Conservation (phyloP, 2,888 invertebrate species). For the Iphiclides podalirius region DNA sequence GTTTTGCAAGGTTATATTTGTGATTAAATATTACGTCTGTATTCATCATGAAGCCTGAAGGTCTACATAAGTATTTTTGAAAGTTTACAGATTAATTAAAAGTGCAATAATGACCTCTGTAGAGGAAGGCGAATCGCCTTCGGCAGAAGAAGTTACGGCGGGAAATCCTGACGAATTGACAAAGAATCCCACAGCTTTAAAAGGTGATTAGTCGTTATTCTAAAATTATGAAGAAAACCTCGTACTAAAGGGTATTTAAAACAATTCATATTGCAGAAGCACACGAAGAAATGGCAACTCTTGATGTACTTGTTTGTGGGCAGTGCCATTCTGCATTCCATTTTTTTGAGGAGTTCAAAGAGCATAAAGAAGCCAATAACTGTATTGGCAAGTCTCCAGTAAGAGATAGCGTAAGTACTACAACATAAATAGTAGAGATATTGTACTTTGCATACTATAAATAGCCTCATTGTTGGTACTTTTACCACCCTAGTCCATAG, state of each 20-base stretch:
- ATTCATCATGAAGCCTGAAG: background rate
- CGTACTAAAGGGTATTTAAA: background rate
- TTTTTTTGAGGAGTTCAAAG: slow-evolving; percentile 88
- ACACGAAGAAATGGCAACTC: slow-evolving; percentile 86
- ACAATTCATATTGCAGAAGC: slow-evolving; percentile 77
- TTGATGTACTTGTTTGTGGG: slow-evolving; percentile 92
- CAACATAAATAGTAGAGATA: too few relatives aligned
- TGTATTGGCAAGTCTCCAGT: slow-evolving; percentile 83
- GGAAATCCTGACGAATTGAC: slow-evolving; percentile 82
- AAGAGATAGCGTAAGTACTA: slow-evolving; percentile 83
- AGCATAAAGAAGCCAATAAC: slow-evolving; percentile 82
- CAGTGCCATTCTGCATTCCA: slow-evolving; percentile 89
- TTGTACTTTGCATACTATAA: too few relatives aligned
- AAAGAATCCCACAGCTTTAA: slow-evolving; percentile 81
- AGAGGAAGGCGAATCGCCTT: slow-evolving; percentile 59
- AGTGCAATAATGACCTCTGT: slow-evolving; percentile 55
- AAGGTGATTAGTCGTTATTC: slow-evolving; percentile 60
- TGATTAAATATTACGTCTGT: slow-evolving; percentile 10
- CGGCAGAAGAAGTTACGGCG: slow-evolving; percentile 54
- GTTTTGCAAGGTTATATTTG: slow-evolving; percentile 31
- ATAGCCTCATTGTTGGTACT: too few relatives aligned
- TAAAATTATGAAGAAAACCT: background rate
- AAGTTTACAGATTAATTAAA: slow-evolving; percentile 13
- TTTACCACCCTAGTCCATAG: too few relatives aligned
- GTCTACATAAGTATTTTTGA: background rate